Evolutionary conservation across 1,140 invertebrate species (phyloP).

Genomic region (Papilio polyxenes): DNA sequence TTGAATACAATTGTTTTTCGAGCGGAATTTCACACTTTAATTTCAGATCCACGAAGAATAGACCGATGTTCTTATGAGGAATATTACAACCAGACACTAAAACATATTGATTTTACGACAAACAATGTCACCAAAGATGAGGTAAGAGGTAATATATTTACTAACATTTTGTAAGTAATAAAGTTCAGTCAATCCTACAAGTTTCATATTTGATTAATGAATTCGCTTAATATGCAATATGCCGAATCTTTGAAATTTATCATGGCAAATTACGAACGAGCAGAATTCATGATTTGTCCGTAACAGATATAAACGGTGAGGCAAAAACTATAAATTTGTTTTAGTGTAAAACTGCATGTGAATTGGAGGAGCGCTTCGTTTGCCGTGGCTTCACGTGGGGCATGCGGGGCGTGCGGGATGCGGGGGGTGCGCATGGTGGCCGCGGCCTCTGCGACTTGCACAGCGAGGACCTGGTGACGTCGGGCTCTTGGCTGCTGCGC

Average conservation of each 20-base stretch:
- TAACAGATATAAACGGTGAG: not conserved
- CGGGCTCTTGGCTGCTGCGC: slow-evolving; percentile 74
- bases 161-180: too few relatives aligned
- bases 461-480: slow-evolving; percentile 75
- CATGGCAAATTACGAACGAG: not conserved
- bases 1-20: not conserved
- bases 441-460: slow-evolving; percentile 73
- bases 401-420: not conserved
- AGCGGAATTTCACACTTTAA: not conserved
- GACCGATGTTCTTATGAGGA: slow-evolving; percentile 79
- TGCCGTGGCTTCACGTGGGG: slow-evolving; percentile 76
- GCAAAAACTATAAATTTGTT: not conserved
- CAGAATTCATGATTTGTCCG: not conserved
- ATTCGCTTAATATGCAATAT: not conserved
- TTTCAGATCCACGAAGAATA: slow-evolving; percentile 76
- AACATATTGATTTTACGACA: slow-evolving; percentile 73
- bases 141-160: slow-evolving; percentile 51
- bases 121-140: slow-evolving; percentile 72
- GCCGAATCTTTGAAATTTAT: not conserved
- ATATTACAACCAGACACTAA: slow-evolving; percentile 77
- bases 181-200: too few relatives aligned
- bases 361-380: slow-evolving; percentile 67
- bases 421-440: not conserved
- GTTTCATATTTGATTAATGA: too few relatives aligned
- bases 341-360: slow-evolving; percentile 74